Evolutionary conservation across 2,888 invertebrate species (phyloP).

Genomic region (Xestia rhomboidea): DNA sequence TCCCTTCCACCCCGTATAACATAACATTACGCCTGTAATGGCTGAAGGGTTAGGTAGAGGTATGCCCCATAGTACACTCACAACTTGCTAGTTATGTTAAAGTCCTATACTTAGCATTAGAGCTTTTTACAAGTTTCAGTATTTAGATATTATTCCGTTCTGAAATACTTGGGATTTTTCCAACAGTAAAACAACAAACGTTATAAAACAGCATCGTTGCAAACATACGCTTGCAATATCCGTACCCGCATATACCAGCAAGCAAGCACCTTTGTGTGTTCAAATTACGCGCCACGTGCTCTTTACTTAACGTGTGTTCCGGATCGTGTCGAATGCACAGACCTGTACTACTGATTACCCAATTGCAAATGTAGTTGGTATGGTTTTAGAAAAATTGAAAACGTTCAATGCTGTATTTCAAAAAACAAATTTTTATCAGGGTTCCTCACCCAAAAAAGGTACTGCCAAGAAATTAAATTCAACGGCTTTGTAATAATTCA

Average conservation of each 20-base stretch:
- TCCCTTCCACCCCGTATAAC: no score
- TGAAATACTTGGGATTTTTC: not conserved
- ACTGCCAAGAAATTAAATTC: no score
- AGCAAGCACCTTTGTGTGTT: constrained; percentile 1
- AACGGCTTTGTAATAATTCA: no score
- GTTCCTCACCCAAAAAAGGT: no score
- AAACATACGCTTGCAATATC: not conserved
- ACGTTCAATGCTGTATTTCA: no score
- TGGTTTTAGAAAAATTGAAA: not conserved
- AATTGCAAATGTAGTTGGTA: not conserved
- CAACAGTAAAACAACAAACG: not conserved
- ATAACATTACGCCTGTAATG: no score
- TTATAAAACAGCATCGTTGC: not conserved
- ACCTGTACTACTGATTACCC: not conserved
- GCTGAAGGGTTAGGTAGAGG: not conserved
- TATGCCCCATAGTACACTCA: not conserved
- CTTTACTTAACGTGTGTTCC: not conserved
- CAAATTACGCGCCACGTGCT: not conserved
- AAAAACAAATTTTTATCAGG: no score
- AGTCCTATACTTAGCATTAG: not conserved
- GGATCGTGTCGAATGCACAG: not conserved
- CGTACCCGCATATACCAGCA: not conserved
- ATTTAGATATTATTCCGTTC: not conserved
- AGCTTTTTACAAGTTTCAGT: not conserved
- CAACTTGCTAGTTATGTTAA: no score